Evolutionary conservation across 1,140 invertebrate genomes (phyloP).

Genomic region (Araneus ventricosus): DNA sequence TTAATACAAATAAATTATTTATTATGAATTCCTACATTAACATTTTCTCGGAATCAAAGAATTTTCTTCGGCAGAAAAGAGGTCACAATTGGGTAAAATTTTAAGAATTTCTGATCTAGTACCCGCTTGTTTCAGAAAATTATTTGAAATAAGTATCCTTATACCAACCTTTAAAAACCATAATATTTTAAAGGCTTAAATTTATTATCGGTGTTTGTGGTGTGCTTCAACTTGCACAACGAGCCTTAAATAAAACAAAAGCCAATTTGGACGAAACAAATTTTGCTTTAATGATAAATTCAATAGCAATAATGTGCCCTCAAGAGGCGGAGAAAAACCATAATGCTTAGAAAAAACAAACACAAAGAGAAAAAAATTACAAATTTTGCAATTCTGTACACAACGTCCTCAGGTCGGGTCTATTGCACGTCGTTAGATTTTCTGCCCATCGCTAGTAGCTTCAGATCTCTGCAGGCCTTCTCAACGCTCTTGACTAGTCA

Average conservation of each 20-base stretch:
- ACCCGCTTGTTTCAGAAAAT: too few species aligned
- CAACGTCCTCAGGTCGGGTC: slow-evolving; percentile 47
- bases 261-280: slow-evolving; percentile 51
- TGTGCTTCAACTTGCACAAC: not conserved
- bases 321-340: slow-evolving; percentile 24
- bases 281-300: slow-evolving; percentile 64
- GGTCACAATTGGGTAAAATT: too few species aligned
- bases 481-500: slow-evolving; percentile 68
- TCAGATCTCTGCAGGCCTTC: not conserved
- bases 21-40: too few species aligned
- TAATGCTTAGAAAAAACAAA: slow-evolving; percentile 66
- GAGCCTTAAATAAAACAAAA: not conserved
- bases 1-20: too few species aligned
- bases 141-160: too few species aligned
- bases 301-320: slow-evolving; percentile 68
- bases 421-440: slow-evolving; percentile 66
- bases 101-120: too few species aligned
- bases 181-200: not conserved
- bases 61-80: too few species aligned
- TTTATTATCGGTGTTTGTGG: not conserved
- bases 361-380: slow-evolving; percentile 63
- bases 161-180: too few species aligned
- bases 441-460: slow-evolving; percentile 9
- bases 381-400: slow-evolving; percentile 67
- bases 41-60: too few species aligned